phyloP scores from a whole-genome alignment of 2,797 vertebrate genomes.

The Sebastes vulpes region DNA sequence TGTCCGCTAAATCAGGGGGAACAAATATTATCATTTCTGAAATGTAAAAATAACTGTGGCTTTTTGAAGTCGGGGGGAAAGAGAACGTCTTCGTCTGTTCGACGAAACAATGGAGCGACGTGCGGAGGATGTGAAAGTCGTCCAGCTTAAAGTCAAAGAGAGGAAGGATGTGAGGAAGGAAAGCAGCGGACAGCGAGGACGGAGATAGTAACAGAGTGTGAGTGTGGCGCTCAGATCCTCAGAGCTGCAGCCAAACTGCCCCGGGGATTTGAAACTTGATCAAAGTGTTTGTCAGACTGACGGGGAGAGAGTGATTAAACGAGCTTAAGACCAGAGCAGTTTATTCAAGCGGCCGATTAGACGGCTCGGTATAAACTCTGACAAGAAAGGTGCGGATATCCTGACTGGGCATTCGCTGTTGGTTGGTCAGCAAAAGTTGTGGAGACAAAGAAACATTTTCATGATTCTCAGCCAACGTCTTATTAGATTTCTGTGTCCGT shows the following conservation, averaged over 20 bases:
- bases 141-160: conserved; percentile 38
- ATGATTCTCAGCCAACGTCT: neutral
- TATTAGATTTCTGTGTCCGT: neutral
- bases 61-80: neutral
- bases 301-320: neutral
- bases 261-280: conserved; percentile 28
- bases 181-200: conserved; percentile 10
- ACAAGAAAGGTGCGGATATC: neutral
- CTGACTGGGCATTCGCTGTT: neutral
- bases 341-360: conserved; percentile 3
- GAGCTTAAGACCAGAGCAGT: neutral
- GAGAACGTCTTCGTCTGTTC: neutral
- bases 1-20: neutral
- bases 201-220: neutral
- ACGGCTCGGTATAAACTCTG: neutral
- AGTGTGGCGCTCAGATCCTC: conserved; percentile 12
- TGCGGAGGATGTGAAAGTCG: conserved; percentile 49
- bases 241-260: conserved; percentile 57
- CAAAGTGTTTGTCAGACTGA: conserved; percentile 24
- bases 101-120: conserved; percentile 37
- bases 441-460: neutral
- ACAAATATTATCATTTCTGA: neutral
- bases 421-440: neutral
- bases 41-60: conserved; percentile 21
- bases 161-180: conserved; percentile 60